Base-by-base conservation (phyloP, 2,888 invertebrate genomes). In the Beris chalybata region DNA sequence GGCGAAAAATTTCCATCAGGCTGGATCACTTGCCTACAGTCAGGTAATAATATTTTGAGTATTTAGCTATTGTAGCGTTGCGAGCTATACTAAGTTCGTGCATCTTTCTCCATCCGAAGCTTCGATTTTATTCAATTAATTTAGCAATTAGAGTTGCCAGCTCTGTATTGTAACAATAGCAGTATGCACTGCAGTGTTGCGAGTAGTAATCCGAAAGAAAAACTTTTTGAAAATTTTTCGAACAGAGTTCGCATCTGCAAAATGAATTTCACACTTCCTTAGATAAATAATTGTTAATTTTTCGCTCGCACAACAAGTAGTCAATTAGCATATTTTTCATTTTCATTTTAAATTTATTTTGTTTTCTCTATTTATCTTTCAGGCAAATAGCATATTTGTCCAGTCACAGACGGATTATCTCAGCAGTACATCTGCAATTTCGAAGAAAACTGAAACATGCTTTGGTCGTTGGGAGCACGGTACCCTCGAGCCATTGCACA, bases 361-460 rank as follows among this genome's bases (percentile, higher is more conserved):
- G 6, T 48, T 15, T 48, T 48, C 48, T 48, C 15, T 45, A 11
- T 11, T 30, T 50, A 48, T 59, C 38, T 63, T 47, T 30, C 65
- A 73, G 73, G 73, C 72, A 50, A 73, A 73, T 47, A 71, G 73
- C 65, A 71, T 73, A 56, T 73, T 73, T 67, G 70, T 73, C 11
- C 72, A 72, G 67, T 72, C 72, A 30, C 73, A 73, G 47, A 73
- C 73, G 11, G 71, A 73, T 65, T 72, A 70, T 65, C 64, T 73
- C 29, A 66, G 65, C 53, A 69, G 70, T n/a, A 67, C 70, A 13
- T 70, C 70, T 15, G 65, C 71, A 30, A 67, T 71, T 45, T 68
- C 70, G 11, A 72, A 72, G 66, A 72, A 71, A 56, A 68, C 71
- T 11, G 72, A 72, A 68, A 71, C 72, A 68, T 71, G 71, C 44